Evolutionary conservation across 2,888 invertebrate genomes (phyloP).

Genomic region (Gisinianus flammeolus): DNA sequence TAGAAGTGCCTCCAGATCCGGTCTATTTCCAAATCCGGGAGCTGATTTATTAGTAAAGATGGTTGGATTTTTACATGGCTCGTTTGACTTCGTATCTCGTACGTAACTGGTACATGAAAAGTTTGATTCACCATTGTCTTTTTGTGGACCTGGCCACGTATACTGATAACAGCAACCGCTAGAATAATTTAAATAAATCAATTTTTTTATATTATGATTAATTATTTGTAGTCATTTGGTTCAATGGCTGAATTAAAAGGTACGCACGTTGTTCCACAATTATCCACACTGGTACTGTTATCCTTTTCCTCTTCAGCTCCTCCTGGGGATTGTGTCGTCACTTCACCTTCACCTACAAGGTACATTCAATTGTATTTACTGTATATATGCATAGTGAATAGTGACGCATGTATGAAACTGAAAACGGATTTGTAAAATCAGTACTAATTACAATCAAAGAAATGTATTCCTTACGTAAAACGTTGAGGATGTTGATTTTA

Average conservation of each 20-base stretch:
- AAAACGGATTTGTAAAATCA: too few relatives aligned
- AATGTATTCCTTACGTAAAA: constrained; percentile 11
- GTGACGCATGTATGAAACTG: too few relatives aligned
- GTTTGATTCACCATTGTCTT: too few relatives aligned
- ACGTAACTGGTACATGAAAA: neutral
- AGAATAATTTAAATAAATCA: too few relatives aligned
- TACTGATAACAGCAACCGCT: constrained; percentile 27
- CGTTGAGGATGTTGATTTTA: neutral
- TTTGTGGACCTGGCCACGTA: constrained; percentile 22
- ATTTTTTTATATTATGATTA: neutral
- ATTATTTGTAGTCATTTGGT: neutral
- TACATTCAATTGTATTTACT: too few relatives aligned
- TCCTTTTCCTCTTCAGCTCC: neutral
- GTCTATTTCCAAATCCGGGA: neutral
- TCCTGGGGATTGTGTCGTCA: too few relatives aligned
- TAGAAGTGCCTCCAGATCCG: neutral
- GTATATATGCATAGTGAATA: too few relatives aligned
- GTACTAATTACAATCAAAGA: too few relatives aligned
- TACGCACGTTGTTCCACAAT: neutral
- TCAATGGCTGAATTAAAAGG: neutral
- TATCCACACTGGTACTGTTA: neutral
- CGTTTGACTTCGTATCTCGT: neutral
- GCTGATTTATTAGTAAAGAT: neutral
- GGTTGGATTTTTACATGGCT: neutral
- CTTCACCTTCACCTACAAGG: too few relatives aligned